Percentiles rank a stretch among this genome's conserved stretches.
phyloP scores from a whole-genome alignment of 2,888 invertebrate genomes.

The Conistra vaccinii region DNA sequence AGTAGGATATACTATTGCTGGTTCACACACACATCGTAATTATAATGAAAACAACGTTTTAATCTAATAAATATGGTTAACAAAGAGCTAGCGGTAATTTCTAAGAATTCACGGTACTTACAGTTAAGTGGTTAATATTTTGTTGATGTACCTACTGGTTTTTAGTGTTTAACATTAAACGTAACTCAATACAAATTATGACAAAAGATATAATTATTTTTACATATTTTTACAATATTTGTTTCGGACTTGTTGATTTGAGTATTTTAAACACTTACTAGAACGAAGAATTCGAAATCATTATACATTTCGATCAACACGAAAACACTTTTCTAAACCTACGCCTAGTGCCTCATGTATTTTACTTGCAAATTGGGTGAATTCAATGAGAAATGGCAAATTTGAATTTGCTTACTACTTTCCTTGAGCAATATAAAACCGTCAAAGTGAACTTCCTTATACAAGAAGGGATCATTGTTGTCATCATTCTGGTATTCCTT shows the following conservation, averaged over 20 bases:
- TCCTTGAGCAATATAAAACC: constrained; percentile 18
- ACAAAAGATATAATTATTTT: constrained; percentile 35
- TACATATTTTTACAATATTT: constrained; percentile 20
- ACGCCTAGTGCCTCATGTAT: constrained; percentile 13
- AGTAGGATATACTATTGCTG: constrained; percentile 12
- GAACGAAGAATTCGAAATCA: constrained; percentile 7
- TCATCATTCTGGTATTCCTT: not conserved
- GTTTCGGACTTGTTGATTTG: constrained; percentile 16
- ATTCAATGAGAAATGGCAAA: constrained; percentile 6
- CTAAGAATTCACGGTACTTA: constrained; percentile 21
- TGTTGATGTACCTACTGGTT: constrained; percentile 5
- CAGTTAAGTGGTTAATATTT: constrained; percentile 20
- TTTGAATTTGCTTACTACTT: constrained; percentile 34
- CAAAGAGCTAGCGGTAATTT: constrained; percentile 28
- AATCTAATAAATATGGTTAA: constrained; percentile 1
- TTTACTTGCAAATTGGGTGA: constrained; percentile 8
- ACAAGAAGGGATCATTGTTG: not conserved
- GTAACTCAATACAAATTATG: constrained; percentile 31
- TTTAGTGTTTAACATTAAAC: constrained; percentile 27
- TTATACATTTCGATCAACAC: constrained; percentile 3
- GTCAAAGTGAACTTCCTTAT: not conserved
- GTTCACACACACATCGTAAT: constrained; percentile 23
- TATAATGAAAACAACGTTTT: not conserved
- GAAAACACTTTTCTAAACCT: constrained; percentile 1
- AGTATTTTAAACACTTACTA: not conserved